These are phyloP conservation scores for Brachyptera putata DNA, from an alignment of 2,888 invertebrate genomes.

Conservation along the genomic window DNA sequence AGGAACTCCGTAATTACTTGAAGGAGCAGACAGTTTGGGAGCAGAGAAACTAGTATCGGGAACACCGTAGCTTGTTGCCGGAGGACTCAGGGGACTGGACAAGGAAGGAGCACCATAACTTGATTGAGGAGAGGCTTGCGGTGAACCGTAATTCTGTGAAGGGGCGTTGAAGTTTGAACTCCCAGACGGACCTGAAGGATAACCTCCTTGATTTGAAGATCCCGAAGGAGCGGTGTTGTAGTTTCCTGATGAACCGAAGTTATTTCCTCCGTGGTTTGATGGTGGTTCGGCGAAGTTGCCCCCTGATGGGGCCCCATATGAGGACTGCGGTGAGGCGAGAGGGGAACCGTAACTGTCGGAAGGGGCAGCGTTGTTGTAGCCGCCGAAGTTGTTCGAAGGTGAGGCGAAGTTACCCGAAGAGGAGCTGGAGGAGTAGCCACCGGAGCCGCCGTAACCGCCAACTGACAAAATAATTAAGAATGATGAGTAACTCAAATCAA, in stretches of 20 bases:
- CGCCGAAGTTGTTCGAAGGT: background rate
- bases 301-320: background rate
- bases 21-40: conserved; percentile 48
- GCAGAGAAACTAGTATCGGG: conserved; percentile 1
- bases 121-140: conserved; percentile 7
- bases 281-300: conserved; percentile 12
- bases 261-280: background rate
- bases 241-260: background rate
- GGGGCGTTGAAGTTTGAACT: background rate
- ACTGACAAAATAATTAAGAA: conserved; percentile 1
- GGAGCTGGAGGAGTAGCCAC: background rate
- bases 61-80: conserved; percentile 10
- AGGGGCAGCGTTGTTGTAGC: background rate
- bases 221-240: background rate
- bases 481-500: too few relatives aligned
- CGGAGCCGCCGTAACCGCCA: background rate
- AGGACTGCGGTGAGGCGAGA: background rate
- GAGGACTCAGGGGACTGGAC: background rate
- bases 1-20: conserved; percentile 48
- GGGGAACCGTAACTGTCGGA: too few relatives aligned
- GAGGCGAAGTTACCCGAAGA: background rate
- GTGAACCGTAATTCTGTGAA: conserved; percentile 21
- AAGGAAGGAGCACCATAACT: background rate
- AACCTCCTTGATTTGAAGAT: background rate
- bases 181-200: background rate